These are phyloP conservation scores for Thryonomys swinderianus DNA, from an alignment of 2,113 vertebrate genomes.

Conservation along the genomic window DNA sequence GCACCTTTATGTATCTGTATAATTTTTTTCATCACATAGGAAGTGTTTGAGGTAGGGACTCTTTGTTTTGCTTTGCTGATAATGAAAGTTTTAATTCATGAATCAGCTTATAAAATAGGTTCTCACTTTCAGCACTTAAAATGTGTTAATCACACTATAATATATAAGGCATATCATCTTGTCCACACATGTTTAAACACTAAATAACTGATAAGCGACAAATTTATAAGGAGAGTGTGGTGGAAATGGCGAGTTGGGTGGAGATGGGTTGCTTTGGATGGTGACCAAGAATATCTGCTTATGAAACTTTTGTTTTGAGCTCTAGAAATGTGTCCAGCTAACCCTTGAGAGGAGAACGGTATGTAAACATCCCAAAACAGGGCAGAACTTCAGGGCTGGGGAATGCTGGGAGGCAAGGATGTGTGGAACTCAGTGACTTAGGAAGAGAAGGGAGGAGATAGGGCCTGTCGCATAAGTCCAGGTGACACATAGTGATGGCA, in stretches of 20 bases:
- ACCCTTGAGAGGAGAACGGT: neutral
- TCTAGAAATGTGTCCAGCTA: neutral
- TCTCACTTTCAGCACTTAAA: neutral
- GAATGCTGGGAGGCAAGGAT: neutral
- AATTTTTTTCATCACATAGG: neutral
- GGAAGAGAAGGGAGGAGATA: neutral
- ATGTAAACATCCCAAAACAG: neutral
- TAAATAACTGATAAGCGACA: neutral
- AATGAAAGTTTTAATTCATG: constrained; percentile 2
- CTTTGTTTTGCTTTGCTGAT: neutral
- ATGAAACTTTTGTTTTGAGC: neutral
- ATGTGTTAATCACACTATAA: neutral
- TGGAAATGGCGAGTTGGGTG: neutral
- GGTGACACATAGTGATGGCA: neutral
- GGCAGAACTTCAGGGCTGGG: neutral
- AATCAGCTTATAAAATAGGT: neutral
- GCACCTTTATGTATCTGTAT: neutral
- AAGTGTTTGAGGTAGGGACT: neutral
- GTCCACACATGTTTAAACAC: neutral
- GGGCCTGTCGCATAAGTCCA: neutral
- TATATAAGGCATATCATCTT: neutral
- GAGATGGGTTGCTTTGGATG: neutral
- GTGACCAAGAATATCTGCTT: neutral
- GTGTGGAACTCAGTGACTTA: neutral
- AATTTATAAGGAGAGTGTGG: neutral